Evolutionary conservation across 1,140 invertebrate species (phyloP).

Genomic region (Myzus persicae): DNA sequence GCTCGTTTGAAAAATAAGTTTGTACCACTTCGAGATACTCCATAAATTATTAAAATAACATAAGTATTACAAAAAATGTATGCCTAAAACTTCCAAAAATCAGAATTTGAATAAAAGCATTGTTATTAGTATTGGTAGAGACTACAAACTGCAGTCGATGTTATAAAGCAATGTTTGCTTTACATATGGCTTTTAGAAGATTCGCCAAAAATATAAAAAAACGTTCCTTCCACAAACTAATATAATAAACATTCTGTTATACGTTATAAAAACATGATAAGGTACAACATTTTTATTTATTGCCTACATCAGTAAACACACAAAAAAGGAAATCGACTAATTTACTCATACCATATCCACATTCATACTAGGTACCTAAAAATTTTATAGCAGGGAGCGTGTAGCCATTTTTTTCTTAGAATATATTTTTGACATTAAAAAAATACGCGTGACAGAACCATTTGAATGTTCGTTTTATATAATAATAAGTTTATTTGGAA

Average conservation of each 20-base stretch:
- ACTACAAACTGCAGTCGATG: neutral
- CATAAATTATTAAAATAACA: neutral
- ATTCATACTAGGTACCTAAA: neutral
- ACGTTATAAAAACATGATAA: conserved; percentile 14
- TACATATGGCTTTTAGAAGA: neutral
- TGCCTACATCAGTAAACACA: neutral
- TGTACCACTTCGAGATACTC: neutral
- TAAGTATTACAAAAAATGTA: neutral
- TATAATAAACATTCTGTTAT: neutral
- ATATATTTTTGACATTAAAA: neutral
- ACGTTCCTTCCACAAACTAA: neutral
- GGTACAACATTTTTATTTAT: conserved; percentile 12
- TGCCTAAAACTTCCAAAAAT: neutral
- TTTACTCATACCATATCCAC: neutral
- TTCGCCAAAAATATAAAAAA: neutral
- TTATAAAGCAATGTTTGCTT: neutral
- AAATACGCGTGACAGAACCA: neutral
- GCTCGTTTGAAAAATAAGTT: neutral
- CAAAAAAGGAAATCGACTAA: neutral
- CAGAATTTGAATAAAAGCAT: neutral
- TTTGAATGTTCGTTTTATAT: neutral
- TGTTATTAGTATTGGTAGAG: neutral
- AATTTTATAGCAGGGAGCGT: neutral
- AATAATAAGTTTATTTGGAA: neutral
- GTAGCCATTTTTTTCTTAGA: neutral